Percentiles rank a stretch among this genome's conserved stretches.
Evolutionary conservation across 1,140 invertebrate genomes (phyloP).

Genomic region (Drosophila nigrodunni): DNA sequence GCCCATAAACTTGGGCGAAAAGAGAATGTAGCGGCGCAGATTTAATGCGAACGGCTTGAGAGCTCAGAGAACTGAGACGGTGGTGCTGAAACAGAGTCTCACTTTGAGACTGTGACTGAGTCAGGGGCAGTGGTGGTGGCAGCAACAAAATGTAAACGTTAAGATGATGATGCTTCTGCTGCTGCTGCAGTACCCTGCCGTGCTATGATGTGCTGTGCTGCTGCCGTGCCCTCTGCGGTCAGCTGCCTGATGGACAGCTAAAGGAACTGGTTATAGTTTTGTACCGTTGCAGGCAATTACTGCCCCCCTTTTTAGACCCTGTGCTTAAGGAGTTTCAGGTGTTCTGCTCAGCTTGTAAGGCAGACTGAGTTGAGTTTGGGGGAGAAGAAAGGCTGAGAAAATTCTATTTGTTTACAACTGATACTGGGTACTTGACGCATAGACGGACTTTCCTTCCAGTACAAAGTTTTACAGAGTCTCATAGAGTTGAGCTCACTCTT

Average conservation of each 20-base stretch:
- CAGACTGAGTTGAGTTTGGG: no score
- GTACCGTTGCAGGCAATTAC: conserved; percentile 68
- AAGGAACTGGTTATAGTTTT: conserved; percentile 63
- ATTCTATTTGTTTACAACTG: no score
- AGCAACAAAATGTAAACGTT: conserved; percentile 12
- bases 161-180: conserved; percentile 32
- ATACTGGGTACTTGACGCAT: no score
- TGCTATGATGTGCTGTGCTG: conserved; percentile 20
- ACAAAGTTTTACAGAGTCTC: no score
- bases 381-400: no score
- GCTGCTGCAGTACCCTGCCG: conserved; percentile 59
- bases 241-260: conserved; percentile 78
- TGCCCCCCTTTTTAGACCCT: not conserved
- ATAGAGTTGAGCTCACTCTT: no score
- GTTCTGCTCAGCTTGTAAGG: no score
- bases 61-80: not conserved
- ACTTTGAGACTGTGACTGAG: conserved; percentile 4
- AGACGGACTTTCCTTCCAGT: no score
- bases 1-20: conserved; percentile 70
- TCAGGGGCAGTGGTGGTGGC: not conserved
- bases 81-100: not conserved
- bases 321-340: no score
- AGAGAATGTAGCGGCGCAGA: conserved; percentile 36
- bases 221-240: conserved; percentile 75
- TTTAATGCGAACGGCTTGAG: conserved; percentile 45